A percentile compares a stretch with the other conserved stretches of the same genome.
Evolutionary conservation across 64 coral and sea anemone genomes (phyloP).

Genomic region (Cladopsammia gracilis): DNA sequence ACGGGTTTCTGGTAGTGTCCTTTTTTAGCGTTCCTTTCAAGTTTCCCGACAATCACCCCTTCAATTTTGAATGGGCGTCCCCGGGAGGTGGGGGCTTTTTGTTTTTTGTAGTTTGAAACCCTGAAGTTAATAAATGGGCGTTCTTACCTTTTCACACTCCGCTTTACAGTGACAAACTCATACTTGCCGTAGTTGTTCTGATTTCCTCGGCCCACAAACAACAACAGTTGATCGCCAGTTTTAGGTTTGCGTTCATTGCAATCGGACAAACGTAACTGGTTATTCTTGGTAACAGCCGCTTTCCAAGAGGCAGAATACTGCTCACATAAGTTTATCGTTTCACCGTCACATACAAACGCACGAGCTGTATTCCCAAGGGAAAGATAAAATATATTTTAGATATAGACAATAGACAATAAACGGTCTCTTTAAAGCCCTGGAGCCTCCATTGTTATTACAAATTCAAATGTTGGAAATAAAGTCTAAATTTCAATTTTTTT

Average conservation of each 20-base stretch:
- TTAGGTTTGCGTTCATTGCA: neutral
- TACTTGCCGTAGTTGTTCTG: constrained; percentile 49
- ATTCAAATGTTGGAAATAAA: neutral
- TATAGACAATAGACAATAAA: neutral
- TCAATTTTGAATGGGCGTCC: neutral
- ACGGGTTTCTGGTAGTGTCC: no score
- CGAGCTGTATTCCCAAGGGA: neutral
- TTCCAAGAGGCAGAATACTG: constrained; percentile 6
- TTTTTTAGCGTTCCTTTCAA: neutral
- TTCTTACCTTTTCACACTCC: neutral
- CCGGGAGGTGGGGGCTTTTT: no score
- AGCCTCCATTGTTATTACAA: neutral
- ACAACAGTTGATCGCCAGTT: neutral
- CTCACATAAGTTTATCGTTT: neutral
- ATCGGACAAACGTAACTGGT: neutral
- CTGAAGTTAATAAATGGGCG: neutral
- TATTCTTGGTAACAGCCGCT: neutral
- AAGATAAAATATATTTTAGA: neutral
- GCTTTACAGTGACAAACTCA: constrained; percentile 14
- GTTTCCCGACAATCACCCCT: neutral
- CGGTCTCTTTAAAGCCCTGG: neutral
- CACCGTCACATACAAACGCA: neutral
- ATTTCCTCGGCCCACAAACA: constrained; percentile 29
- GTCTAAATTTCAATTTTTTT: no score
- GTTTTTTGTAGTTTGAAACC: neutral